Conservation (phyloP, 2,113 vertebrate species). For the Ahaetulla prasina region DNA sequence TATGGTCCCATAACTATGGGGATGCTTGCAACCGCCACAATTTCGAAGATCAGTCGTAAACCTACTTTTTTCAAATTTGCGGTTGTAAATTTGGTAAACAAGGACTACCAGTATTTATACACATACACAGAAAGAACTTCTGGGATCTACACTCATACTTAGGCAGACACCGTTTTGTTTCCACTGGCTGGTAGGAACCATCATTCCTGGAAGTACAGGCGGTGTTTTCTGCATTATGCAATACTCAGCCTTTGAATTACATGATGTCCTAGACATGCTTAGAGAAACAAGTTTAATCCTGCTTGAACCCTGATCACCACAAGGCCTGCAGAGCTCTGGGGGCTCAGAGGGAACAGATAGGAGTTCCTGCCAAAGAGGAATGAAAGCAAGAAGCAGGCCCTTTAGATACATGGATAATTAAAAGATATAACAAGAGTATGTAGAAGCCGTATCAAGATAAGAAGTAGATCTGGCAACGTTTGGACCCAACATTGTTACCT, state of each 20-base stretch:
- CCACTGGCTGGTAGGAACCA: neutral
- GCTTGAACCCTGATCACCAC: neutral
- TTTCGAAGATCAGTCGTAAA: neutral
- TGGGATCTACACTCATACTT: neutral
- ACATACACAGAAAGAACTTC: neutral
- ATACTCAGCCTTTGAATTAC: neutral
- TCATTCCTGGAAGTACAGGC: neutral
- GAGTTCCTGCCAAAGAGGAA: neutral
- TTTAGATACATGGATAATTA: neutral
- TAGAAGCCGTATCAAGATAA: neutral
- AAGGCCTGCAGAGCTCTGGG: neutral
- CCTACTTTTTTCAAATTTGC: neutral
- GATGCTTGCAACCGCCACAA: neutral
- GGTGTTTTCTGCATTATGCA: neutral
- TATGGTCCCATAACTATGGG: neutral
- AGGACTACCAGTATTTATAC: neutral
- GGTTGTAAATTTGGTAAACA: neutral
- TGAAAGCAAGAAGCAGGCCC: neutral
- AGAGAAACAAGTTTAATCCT: neutral
- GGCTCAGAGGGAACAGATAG: neutral
- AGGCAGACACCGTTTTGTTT: neutral
- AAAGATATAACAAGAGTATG: neutral
- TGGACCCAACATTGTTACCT: neutral
- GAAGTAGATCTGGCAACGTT: neutral
- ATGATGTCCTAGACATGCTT: neutral